Percentiles rank a stretch among this genome's conserved stretches.
Conservation (phyloP, 2,888 invertebrate species). For the Heteromurus nitidus region DNA sequence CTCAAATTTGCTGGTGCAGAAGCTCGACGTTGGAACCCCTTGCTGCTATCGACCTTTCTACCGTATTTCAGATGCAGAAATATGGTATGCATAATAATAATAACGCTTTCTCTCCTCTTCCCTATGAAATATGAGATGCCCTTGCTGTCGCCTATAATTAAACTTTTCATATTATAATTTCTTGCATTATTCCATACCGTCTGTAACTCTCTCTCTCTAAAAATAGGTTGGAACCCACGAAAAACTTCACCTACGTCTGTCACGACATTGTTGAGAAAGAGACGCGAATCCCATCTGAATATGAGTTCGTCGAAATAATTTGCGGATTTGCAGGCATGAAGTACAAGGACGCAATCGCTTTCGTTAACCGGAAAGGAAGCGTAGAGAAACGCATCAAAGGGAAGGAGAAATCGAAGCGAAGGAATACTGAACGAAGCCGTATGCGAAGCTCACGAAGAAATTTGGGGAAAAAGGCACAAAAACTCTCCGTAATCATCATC, state of each 20-base stretch:
- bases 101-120: neutral
- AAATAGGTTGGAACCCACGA: constrained; percentile 31
- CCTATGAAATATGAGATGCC: too few relatives aligned
- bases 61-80: constrained; percentile 44
- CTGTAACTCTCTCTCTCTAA: neutral
- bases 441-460: neutral
- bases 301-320: constrained; percentile 63
- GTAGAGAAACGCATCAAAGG: constrained; percentile 56
- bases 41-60: constrained; percentile 64
- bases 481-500: constrained; percentile 83
- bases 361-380: constrained; percentile 53
- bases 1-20: constrained; percentile 45
- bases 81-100: constrained; percentile 32
- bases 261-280: constrained; percentile 37
- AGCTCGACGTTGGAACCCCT: constrained; percentile 26
- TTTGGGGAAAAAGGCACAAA: constrained; percentile 28
- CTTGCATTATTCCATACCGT: neutral
- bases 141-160: too few relatives aligned
- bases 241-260: constrained; percentile 48
- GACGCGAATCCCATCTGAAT: constrained; percentile 40
- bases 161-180: neutral
- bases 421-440: neutral
- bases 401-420: constrained; percentile 10
- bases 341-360: constrained; percentile 61
- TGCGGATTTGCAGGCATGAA: constrained; percentile 24